Evolutionary conservation across 2,113 vertebrate species (phyloP), one percentile per base, ranked within the genome.

Genomic region (Gopherus flavomarginatus): DNA sequence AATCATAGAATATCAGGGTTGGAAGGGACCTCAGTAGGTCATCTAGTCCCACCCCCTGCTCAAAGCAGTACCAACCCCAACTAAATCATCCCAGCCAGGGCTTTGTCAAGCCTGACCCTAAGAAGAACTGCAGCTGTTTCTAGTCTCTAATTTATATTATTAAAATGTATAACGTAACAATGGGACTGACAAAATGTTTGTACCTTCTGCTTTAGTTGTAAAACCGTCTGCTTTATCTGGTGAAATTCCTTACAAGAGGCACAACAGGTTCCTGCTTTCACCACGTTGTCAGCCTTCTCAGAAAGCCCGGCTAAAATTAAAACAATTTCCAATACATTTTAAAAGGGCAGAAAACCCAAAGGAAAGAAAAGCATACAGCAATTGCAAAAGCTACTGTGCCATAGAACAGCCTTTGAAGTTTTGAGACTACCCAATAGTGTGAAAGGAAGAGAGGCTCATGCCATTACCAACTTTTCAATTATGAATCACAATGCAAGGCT

Each of bases 131-230:
- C 13, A 2, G 3, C 27, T 44, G 26, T 78, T 27, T 78, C 26
- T 44, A 78, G 75, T 47, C 12, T 78, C 26, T 27, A 78, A 78
- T 47, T 44, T 26, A 44, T 16, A 27, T 26, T 47, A 27, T 78
- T 27, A 78, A 92, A 95, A 88, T 47, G 24, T 44, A 9, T 24
- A 47, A 42, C 11, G 81, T 88, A 84, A 75, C 89, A 24, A 89
- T 50, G 49, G 24, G 81, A 81, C n/a, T 83, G 86, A 83, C 54
- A 22, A 50, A 50, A 2, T 5, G 7, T 79, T 87, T 89, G 2
- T 98, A 99, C 99, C 99, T 99, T 99, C 92, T 99, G 99, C 96
- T 99, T 99, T 56, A 99, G 98, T 92, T 99, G 99, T 96, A 99
- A 97, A 81, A 99, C 99, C 0, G 99, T 99, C 97, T 98, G 98